Base-by-base conservation (phyloP, 2,797 vertebrate species). In the Cichlasoma orientale region DNA sequence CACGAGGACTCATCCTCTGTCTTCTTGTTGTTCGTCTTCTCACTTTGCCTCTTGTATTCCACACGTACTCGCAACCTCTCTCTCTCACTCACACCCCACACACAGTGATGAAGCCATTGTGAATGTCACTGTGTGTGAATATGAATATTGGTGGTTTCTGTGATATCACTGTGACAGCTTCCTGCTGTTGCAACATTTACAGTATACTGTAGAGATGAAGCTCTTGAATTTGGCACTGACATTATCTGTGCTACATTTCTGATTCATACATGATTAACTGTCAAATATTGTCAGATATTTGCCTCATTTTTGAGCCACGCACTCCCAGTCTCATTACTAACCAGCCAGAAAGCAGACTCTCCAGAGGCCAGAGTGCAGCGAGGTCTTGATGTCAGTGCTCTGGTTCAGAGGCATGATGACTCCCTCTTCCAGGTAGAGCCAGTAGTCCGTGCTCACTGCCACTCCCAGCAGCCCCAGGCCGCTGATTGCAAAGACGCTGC, bases 401-500 rank as follows among this genome's bases (percentile, higher is more conserved):
- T 98, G 97, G 94, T 99, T 99, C 25, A 97, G 96, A n/a, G 97
- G 97, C 77, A 96, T 89, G 56, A 98, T 94, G 82, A 97, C 92
- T 10, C 97, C 97, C 80, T 98, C 98, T 82, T 99, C 98, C 94
- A 98, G 93, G 93, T 98, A 98, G 57, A 99, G 90, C 98, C 98
- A 99, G 94, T 98, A 98, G 95, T 99, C 97, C 0, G 97, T 98
- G 95, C 97, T 97, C 90, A 99, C 97, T 0, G 97, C 97, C 33
- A 98, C 95, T 76, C 97, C 97, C 92, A 99, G 95, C 25, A 98
- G 95, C n/a, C 96, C 97, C 82, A 99, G 94, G 84, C 97, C 92
- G 0, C 97, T 98, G 83, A 99, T 96, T 0, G 97, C 97, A 19
- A 99, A 98, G 79, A 98, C 95, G 1, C 97, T 97, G 95, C 97